These are phyloP conservation scores for Colletes latitarsis DNA, from an alignment of 1,140 invertebrate species.

Conservation along the genomic window DNA sequence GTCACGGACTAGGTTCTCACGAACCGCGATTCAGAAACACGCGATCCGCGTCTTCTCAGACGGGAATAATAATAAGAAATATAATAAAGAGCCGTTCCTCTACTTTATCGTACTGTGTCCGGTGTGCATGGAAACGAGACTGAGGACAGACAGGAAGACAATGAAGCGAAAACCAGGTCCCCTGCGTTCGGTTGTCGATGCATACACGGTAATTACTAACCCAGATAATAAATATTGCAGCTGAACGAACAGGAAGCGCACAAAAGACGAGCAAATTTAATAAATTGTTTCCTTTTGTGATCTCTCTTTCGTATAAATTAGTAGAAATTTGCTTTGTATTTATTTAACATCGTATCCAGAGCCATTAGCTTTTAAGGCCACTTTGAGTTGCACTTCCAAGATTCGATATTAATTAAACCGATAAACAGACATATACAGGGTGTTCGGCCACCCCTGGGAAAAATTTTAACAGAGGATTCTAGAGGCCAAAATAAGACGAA, in stretches of 20 bases:
- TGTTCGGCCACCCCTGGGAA: no score
- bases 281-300: neutral
- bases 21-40: neutral
- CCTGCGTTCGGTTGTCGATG: neutral
- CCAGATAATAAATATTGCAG: conserved; percentile 19
- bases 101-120: conserved; percentile 19
- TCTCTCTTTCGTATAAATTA: no score
- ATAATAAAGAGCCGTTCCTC: conserved; percentile 3
- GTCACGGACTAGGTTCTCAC: conserved; percentile 23
- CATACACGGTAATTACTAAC: conserved; percentile 27
- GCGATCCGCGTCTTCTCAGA: conserved; percentile 7
- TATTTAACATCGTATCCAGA: no score
- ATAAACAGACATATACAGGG: no score
- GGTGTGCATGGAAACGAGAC: neutral
- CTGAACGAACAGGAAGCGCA: conserved; percentile 18
- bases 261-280: neutral
- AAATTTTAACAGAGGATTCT: no score
- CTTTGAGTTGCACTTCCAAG: no score
- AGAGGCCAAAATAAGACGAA: no score
- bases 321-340: no score
- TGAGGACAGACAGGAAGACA: conserved; percentile 3
- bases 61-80: neutral
- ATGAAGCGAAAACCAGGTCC: neutral
- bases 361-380: no score
- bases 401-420: no score